phyloP scores from a whole-genome alignment of 1,140 invertebrate genomes.

The Bilobella aurantiaca region DNA sequence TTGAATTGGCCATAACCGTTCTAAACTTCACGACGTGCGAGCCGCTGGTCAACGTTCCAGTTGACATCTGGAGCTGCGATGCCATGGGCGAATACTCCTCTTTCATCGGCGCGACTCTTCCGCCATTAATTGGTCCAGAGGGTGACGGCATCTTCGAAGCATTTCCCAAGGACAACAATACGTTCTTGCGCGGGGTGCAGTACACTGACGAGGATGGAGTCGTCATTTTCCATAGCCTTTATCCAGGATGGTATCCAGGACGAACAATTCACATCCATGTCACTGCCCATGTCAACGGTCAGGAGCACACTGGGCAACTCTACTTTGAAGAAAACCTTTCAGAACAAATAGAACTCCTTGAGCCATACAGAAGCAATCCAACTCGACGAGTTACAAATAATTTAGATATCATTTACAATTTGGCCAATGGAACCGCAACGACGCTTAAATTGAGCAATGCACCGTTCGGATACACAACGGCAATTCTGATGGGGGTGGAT shows the following conservation, averaged over 20 bases:
- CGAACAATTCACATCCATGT: constrained; percentile 3
- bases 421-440: too few species aligned
- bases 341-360: neutral
- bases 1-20: neutral
- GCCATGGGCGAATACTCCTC: neutral
- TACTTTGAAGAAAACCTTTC: neutral
- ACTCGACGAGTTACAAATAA: too few species aligned
- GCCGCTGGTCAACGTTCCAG: neutral
- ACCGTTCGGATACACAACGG: too few species aligned
- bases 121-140: neutral
- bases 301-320: constrained; percentile 2
- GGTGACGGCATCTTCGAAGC: neutral
- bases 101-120: neutral
- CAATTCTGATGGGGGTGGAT: too few species aligned
- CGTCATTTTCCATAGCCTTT: neutral
- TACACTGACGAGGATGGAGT: neutral
- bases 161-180: neutral
- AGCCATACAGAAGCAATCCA: too few species aligned
- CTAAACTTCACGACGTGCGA: neutral
- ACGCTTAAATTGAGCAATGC: too few species aligned
- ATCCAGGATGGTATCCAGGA: constrained; percentile 5
- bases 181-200: neutral
- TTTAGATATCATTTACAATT: too few species aligned
- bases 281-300: neutral
- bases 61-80: constrained; percentile 1